A percentile compares a stretch with the other conserved stretches of the same genome.
Conservation (phyloP, 1,140 invertebrate genomes). For the Zaprionus africanus region DNA sequence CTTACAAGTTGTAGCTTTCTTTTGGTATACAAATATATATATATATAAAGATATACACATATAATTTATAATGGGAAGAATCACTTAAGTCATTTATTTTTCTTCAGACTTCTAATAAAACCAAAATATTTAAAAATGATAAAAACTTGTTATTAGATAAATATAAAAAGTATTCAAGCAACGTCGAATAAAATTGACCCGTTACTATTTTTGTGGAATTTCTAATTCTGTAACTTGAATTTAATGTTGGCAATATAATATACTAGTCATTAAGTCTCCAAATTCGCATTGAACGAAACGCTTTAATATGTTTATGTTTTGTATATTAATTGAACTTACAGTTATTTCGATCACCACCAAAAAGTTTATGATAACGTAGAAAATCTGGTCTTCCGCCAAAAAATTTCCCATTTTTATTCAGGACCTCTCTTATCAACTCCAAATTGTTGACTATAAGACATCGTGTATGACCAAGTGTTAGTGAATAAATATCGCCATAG, state of each 20-base stretch:
- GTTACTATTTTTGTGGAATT: too few species aligned
- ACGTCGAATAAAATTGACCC: too few species aligned
- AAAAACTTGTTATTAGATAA: too few species aligned
- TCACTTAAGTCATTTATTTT: too few species aligned
- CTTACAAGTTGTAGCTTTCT: neutral
- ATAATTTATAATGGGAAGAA: neutral
- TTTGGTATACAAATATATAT: neutral
- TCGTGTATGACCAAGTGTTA: conserved; percentile 89
- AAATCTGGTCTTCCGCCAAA: conserved; percentile 94
- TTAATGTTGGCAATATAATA: too few species aligned
- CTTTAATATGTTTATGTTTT: neutral
- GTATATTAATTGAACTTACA: conserved; percentile 87
- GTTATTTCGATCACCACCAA: conserved; percentile 90
- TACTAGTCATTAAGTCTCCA: neutral
- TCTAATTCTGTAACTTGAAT: too few species aligned
- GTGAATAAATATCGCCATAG: conserved; percentile 91
- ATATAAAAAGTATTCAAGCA: too few species aligned
- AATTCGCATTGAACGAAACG: neutral
- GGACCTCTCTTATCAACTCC: conserved; percentile 90
- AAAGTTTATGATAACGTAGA: conserved; percentile 89
- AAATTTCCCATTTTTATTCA: conserved; percentile 91
- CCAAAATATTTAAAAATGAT: neutral
- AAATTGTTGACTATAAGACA: conserved; percentile 92
- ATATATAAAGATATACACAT: too few species aligned
- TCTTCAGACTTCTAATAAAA: too few species aligned